Evolutionary conservation across 2,888 invertebrate genomes (phyloP).

Genomic region (Bhutanitis thaidina): DNA sequence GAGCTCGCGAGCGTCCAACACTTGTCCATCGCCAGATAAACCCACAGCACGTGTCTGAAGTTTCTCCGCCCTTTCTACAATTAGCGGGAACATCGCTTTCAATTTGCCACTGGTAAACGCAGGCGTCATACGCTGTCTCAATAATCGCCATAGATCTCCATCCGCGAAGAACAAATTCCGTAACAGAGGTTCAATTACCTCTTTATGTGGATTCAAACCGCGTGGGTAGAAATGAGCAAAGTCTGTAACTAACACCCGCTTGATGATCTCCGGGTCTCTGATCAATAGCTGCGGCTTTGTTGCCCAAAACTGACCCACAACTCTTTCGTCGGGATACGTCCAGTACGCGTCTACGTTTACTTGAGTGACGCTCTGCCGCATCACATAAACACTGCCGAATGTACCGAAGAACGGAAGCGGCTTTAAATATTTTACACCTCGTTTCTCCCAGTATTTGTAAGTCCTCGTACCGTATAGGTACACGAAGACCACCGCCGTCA

Average conservation of each 20-base stretch:
- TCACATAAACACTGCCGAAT: background rate
- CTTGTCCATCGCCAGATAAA: background rate
- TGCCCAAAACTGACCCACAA: background rate
- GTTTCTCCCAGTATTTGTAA: constrained; percentile 24
- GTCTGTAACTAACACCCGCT: constrained; percentile 45
- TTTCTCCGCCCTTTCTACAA: constrained; percentile 48
- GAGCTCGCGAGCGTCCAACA: constrained; percentile 49
- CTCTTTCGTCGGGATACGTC: background rate
- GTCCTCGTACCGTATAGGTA: background rate
- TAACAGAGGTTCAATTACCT: constrained; percentile 44
- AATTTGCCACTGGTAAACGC: constrained; percentile 54
- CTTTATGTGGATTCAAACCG: constrained; percentile 37
- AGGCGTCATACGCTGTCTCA: constrained; percentile 54
- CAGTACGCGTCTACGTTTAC: background rate
- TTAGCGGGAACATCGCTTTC: constrained; percentile 51
- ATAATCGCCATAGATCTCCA: constrained; percentile 50
- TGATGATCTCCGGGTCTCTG: constrained; percentile 49
- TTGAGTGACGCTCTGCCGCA: background rate
- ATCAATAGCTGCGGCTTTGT: constrained; percentile 33
- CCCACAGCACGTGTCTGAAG: constrained; percentile 28
- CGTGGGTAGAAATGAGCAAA: constrained; percentile 48
- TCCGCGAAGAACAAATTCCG: constrained; percentile 53
- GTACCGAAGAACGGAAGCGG: background rate
- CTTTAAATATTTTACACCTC: constrained; percentile 13
- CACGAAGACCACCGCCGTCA: background rate